Base-by-base conservation (phyloP, 2,113 vertebrate genomes). In the Sinocyclocheilus anshuiensis region DNA sequence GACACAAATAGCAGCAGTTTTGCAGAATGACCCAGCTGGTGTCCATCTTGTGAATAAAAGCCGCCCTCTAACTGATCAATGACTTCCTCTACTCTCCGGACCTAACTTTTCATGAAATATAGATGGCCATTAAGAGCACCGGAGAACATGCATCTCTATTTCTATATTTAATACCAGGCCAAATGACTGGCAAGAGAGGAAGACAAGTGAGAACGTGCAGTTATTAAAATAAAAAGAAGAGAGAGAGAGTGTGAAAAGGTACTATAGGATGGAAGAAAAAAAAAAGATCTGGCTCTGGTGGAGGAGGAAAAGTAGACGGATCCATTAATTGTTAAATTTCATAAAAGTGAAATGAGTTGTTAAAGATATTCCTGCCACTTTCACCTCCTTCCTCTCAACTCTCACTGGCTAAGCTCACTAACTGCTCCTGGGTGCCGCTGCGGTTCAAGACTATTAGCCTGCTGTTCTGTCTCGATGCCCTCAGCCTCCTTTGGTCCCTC, bases 311-410 rank as follows among this genome's bases (percentile, higher is more conserved):
- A 24, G 76, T 78, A 39, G 55, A 36, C 42, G 53, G 26, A 61
- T 86, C 75, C 92, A 95, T 95, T 93, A 95, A 95, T 95, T 94
- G 93, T 94, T 95, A 95, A 94, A 94, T 94, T 96, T 94, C 95
- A 95, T 96, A 94, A 95, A 95, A 94, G 93, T 93, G 89, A 94
- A 93, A 95, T 94, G 94, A 95, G 93, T 91, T 87, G 91, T 94
- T 92, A 90, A 93, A 94, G 92, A 94, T 94, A 95, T 94, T 95
- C 92, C 84, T 88, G 88, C 81, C 89, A 88, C 88, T 84, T 89
- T 48, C 74, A 50, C 80, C 83, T 13, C 78, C 88, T 77, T 90
- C 88, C 77, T 86, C 45, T 86, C 87, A 81, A 67, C 86, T 90
- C 80, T 77, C 90, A 87, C 81, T 75, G 89, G 90, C 86, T 84